Conservation (phyloP, 2,113 vertebrate genomes). For the Rhinoptilus africanus region DNA sequence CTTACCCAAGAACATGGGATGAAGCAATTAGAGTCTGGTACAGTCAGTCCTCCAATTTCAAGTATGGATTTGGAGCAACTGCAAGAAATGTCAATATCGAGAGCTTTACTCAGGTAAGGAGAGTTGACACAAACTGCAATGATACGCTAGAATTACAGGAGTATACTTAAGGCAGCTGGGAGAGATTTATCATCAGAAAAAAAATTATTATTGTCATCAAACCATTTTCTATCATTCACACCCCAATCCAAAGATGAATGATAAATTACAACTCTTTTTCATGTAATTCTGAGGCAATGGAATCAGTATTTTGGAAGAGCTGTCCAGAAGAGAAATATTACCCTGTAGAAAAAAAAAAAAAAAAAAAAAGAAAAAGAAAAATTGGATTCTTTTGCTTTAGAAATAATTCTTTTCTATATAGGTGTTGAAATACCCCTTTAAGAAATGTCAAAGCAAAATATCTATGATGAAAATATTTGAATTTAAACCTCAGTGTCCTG, state of each 20-base stretch:
- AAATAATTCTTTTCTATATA: neutral
- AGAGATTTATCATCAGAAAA: neutral
- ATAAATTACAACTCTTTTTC: neutral
- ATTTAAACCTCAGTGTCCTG: neutral
- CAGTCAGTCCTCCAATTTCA: conserved; percentile 18
- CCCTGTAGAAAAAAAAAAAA: neutral
- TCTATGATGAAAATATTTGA: neutral
- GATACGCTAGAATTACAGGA: neutral
- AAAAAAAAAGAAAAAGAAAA: neutral
- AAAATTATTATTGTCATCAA: neutral
- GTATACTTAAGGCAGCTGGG: neutral
- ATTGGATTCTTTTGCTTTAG: neutral
- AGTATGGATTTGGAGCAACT: neutral
- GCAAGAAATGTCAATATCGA: neutral
- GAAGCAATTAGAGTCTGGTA: conserved; percentile 29
- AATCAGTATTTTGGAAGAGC: neutral
- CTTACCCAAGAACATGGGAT: conserved; percentile 1
- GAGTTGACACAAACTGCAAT: neutral
- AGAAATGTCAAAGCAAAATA: neutral
- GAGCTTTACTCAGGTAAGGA: conserved; percentile 48
- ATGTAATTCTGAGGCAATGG: neutral
- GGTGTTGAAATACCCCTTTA: neutral
- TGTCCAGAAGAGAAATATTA: neutral
- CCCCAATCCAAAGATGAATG: neutral
- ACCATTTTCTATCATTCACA: neutral